A percentile compares a stretch with the other conserved stretches of the same genome.
Evolutionary conservation across 1,140 invertebrate genomes (phyloP).

Genomic region (Temnothorax longispinosus): DNA sequence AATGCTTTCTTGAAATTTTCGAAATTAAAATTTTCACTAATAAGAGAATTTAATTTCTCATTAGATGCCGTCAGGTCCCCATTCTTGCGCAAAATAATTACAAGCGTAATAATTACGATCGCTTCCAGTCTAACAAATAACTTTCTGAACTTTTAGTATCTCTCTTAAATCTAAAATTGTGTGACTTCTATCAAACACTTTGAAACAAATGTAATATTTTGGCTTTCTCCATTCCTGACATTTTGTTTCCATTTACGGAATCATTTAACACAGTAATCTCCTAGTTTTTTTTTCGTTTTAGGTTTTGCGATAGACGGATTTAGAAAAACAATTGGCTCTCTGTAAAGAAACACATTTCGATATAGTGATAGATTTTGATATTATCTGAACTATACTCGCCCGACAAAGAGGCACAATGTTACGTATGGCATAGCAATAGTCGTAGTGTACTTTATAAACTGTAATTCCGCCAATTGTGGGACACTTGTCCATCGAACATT

Average conservation of each 20-base stretch:
- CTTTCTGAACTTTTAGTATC: neutral
- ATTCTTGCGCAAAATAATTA: neutral
- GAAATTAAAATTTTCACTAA: slow-evolving; percentile 28
- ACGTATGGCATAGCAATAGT: no score
- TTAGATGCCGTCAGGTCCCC: neutral
- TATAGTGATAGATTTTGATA: neutral
- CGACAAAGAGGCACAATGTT: neutral
- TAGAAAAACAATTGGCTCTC: neutral
- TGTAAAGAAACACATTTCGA: neutral
- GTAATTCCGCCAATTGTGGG: slow-evolving; percentile 8
- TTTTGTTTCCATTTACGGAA: neutral
- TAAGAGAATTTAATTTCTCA: slow-evolving; percentile 9
- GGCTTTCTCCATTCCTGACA: neutral
- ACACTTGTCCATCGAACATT: slow-evolving; percentile 28
- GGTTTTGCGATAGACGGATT: neutral
- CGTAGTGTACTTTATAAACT: slow-evolving; percentile 1
- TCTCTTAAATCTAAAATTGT: neutral
- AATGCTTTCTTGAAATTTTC: slow-evolving; percentile 40
- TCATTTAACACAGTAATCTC: neutral
- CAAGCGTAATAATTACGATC: neutral
- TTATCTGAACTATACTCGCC: neutral
- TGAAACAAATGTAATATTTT: neutral
- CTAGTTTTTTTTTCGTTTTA: neutral
- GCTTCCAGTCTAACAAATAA: neutral
- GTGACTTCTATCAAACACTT: neutral